phyloP scores from a whole-genome alignment of 2,113 vertebrate species.

The Indicator maculatus region DNA sequence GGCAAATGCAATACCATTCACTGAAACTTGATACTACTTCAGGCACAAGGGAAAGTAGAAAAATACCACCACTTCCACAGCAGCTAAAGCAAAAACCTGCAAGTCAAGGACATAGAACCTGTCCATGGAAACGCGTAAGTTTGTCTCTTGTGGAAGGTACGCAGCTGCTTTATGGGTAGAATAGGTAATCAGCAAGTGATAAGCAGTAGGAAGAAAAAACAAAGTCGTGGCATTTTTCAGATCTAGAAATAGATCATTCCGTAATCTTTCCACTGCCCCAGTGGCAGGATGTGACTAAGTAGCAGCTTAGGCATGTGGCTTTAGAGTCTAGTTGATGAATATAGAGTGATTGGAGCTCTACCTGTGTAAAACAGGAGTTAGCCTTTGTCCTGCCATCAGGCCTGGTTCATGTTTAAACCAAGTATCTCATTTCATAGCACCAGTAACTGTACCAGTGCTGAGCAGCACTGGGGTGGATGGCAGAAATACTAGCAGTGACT shows the following conservation, averaged over 20 bases:
- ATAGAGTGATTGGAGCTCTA: accelerated
- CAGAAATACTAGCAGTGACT: too few species aligned
- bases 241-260: too few species aligned
- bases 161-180: too few species aligned
- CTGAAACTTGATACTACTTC: background rate
- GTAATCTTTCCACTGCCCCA: background rate
- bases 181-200: too few species aligned
- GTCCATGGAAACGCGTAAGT: too few species aligned
- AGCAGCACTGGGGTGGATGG: background rate
- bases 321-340: background rate
- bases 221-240: too few species aligned
- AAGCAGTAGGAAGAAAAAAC: too few species aligned
- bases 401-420: too few species aligned
- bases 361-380: background rate
- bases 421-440: accelerated
- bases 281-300: accelerated
- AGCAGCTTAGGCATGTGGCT: accelerated
- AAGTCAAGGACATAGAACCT: background rate
- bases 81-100: background rate
- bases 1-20: accelerated
- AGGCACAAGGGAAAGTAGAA: background rate
- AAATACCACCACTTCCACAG: background rate
- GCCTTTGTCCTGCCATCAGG: background rate
- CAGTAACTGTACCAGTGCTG: too few species aligned
- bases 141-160: too few species aligned